Conservation (phyloP, 2,797 vertebrate genomes). For the Vireo griseus region DNA sequence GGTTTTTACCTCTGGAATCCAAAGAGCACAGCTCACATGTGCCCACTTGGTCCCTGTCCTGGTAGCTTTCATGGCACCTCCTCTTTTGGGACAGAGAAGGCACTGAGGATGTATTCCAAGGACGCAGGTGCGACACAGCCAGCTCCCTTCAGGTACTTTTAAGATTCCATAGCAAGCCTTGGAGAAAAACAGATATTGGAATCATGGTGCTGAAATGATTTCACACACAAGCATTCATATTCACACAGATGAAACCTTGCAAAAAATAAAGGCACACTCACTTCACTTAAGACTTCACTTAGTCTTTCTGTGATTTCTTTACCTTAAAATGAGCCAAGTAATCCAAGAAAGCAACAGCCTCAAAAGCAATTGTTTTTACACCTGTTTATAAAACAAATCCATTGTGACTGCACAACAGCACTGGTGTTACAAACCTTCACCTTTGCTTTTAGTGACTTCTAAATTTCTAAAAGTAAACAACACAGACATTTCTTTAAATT, state of each 20-base stretch:
- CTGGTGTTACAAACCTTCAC: not conserved
- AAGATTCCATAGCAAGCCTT: constrained; percentile 98
- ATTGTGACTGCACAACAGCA: not conserved
- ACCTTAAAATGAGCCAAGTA: not conserved
- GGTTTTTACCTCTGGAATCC: constrained; percentile 94
- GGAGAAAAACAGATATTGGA: not conserved
- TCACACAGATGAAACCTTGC: not conserved
- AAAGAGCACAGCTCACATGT: constrained; percentile 97
- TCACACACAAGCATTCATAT: not conserved
- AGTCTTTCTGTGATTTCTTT: not conserved
- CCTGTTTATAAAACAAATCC: not conserved
- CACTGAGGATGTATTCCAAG: constrained; percentile 92
- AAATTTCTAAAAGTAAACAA: not conserved
- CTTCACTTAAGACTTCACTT: not conserved
- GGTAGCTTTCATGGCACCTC: constrained; percentile 97
- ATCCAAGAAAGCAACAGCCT: not conserved
- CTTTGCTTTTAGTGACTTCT: not conserved
- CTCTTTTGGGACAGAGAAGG: constrained; percentile 92
- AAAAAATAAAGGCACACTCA: not conserved
- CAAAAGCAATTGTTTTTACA: not conserved
- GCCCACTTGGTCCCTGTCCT: constrained; percentile 95
- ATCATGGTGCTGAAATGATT: not conserved
- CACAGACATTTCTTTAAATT: not conserved
- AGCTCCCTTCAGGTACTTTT: constrained; percentile 95
- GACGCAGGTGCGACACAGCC: constrained; percentile 95